A percentile compares a stretch with the other conserved stretches of the same genome.
Conservation (phyloP, 2,797 vertebrate genomes). For the Pterois miles region DNA sequence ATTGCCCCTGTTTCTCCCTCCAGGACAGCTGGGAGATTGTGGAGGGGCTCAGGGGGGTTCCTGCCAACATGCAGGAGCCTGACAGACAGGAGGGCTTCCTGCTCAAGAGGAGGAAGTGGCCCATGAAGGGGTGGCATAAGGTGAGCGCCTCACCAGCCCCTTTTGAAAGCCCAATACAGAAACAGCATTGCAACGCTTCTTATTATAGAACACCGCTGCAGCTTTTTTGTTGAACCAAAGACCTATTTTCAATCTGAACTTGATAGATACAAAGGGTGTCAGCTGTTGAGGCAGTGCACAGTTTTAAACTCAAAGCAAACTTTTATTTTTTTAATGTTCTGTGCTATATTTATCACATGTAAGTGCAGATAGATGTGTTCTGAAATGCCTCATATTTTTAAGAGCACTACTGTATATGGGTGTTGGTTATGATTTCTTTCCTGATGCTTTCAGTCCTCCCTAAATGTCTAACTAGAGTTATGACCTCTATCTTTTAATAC, state of each 20-base stretch:
- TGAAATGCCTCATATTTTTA: not conserved
- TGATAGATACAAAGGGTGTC: not conserved
- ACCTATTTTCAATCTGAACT: not conserved
- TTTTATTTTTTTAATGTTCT: not conserved
- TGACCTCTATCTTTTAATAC: slow-evolving; percentile 40
- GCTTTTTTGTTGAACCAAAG: not conserved
- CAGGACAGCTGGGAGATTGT: slow-evolving; percentile 98
- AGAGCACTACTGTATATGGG: not conserved
- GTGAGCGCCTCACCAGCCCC: slow-evolving; percentile 73
- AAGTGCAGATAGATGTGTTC: not conserved
- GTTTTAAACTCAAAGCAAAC: not conserved
- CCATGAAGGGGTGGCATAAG: slow-evolving; percentile 99
- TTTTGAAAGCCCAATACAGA: not conserved
- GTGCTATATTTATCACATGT: not conserved
- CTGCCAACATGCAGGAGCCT: slow-evolving; percentile 89
- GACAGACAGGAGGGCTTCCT: slow-evolving; percentile 91
- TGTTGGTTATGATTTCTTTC: not conserved
- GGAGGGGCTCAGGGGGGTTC: slow-evolving; percentile 89
- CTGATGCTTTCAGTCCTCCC: not conserved
- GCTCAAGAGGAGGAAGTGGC: slow-evolving; percentile 98
- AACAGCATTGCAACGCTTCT: not conserved
- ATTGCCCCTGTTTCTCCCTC: slow-evolving; percentile 20
- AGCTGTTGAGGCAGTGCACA: not conserved
- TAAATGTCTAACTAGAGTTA: slow-evolving; percentile 3
- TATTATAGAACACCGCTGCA: slow-evolving; percentile 10